These are phyloP conservation scores for Leptinotarsa haldemani DNA, from an alignment of 2,888 invertebrate species.

Conservation along the genomic window DNA sequence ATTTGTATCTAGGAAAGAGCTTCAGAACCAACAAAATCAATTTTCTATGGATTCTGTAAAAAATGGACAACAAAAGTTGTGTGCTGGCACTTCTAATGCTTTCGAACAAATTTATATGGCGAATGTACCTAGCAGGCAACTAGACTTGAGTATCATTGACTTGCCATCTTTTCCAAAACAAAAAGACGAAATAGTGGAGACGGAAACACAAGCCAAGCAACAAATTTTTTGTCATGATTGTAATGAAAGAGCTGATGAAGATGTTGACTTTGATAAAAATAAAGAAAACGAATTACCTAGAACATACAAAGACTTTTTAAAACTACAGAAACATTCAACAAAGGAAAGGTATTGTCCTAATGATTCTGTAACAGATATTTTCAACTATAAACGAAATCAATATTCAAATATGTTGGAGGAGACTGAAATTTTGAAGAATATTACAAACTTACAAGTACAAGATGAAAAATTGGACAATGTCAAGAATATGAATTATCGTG, in stretches of 20 bases:
- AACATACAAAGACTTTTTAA: constrained; percentile 52
- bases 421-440: constrained; percentile 1
- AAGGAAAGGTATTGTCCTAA: constrained; percentile 37
- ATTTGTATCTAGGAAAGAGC: constrained; percentile 29
- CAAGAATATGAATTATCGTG: constrained; percentile 7
- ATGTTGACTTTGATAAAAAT: constrained; percentile 11
- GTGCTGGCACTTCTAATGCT: constrained; percentile 10
- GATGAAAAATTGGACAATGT: constrained; percentile 19
- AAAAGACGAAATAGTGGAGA: constrained; percentile 15
- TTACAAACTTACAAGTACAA: neutral
- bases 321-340: constrained; percentile 42
- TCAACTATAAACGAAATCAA: constrained; percentile 50
- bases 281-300: constrained; percentile 47
- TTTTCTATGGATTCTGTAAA: neutral
- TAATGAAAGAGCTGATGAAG: neutral
- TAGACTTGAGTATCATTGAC: constrained; percentile 63
- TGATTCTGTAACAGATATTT: constrained; percentile 55
- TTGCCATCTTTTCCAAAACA: constrained; percentile 40
- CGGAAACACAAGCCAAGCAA: neutral
- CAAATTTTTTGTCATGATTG: neutral
- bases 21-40: constrained; percentile 5
- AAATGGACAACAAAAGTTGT: neutral
- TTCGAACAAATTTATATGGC: constrained; percentile 64
- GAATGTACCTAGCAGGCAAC: constrained; percentile 61
- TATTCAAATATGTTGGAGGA: neutral